phyloP scores from a whole-genome alignment of 2,113 vertebrate species.

The Columbina picui region DNA sequence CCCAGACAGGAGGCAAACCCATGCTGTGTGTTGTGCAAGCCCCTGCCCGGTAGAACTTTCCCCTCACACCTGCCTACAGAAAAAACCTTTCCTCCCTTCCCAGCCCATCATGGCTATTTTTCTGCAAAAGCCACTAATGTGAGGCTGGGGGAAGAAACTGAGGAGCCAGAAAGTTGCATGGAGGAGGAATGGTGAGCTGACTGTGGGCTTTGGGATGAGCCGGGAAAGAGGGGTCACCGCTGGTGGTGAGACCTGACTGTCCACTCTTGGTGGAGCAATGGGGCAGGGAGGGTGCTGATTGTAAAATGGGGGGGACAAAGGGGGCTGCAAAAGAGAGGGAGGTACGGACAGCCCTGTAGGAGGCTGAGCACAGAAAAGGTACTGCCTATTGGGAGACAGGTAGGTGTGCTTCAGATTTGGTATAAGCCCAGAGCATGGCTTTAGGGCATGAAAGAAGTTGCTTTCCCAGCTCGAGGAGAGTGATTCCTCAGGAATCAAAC shows the following conservation, averaged over 20 bases:
- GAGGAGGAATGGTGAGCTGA: background rate
- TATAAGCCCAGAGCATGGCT: background rate
- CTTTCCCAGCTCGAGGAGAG: background rate
- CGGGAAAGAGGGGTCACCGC: background rate
- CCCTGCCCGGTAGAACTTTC: background rate
- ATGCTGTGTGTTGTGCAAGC: background rate
- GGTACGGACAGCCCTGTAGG: no score
- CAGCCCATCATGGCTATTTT: background rate
- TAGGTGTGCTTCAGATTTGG: background rate
- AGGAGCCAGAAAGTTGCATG: background rate
- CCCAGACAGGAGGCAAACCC: background rate
- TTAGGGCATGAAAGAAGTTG: background rate
- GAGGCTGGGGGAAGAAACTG: background rate
- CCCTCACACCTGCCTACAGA: background rate
- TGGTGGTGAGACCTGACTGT: background rate
- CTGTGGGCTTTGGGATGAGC: background rate
- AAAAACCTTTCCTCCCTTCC: background rate
- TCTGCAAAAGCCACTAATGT: background rate
- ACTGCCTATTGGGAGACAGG: background rate
- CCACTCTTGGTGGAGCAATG: rapidly evolving
- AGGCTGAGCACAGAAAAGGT: background rate
- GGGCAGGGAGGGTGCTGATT: background rate
- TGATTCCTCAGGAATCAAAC: background rate
- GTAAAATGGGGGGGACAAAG: rapidly evolving
- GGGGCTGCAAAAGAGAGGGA: background rate